Evolutionary conservation across 2,797 vertebrate genomes (phyloP).

Genomic region (Rhodeus uyekii): DNA sequence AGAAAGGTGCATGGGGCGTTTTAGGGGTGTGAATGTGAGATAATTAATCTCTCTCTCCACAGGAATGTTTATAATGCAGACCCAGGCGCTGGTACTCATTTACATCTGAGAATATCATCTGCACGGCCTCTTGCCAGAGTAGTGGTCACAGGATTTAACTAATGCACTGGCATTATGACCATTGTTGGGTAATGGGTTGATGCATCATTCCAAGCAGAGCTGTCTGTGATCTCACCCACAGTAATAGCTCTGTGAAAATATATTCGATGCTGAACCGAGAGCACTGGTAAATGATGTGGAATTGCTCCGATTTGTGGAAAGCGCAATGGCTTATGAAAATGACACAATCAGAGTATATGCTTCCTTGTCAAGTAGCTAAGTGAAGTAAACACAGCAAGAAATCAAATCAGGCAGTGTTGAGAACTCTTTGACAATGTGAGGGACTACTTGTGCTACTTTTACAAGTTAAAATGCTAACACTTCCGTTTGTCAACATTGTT

Average conservation of each 20-base stretch:
- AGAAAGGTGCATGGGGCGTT: neutral
- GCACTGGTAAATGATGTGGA: conserved; percentile 38
- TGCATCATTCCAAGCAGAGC: conserved; percentile 56
- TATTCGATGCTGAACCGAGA: conserved; percentile 38
- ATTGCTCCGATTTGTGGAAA: conserved; percentile 30
- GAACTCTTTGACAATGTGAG: neutral
- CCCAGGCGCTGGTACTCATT: conserved; percentile 49
- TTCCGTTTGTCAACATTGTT: neutral
- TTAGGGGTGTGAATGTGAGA: conserved; percentile 20
- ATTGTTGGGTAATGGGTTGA: conserved; percentile 57
- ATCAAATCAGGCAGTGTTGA: neutral
- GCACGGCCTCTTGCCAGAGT: conserved; percentile 25
- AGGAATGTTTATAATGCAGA: conserved; percentile 25
- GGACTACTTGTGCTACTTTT: neutral
- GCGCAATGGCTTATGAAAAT: neutral
- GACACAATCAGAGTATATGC: conserved; percentile 14
- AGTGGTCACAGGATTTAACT: conserved; percentile 43
- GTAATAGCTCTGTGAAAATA: conserved; percentile 45
- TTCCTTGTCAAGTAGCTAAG: neutral
- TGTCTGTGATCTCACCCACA: conserved; percentile 42
- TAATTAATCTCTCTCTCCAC: neutral
- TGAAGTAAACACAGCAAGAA: neutral
- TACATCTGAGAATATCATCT: conserved; percentile 56
- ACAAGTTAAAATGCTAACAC: neutral
- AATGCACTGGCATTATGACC: conserved; percentile 50